Conservation (phyloP, 2,797 vertebrate species). For the Peromyscus eremicus region DNA sequence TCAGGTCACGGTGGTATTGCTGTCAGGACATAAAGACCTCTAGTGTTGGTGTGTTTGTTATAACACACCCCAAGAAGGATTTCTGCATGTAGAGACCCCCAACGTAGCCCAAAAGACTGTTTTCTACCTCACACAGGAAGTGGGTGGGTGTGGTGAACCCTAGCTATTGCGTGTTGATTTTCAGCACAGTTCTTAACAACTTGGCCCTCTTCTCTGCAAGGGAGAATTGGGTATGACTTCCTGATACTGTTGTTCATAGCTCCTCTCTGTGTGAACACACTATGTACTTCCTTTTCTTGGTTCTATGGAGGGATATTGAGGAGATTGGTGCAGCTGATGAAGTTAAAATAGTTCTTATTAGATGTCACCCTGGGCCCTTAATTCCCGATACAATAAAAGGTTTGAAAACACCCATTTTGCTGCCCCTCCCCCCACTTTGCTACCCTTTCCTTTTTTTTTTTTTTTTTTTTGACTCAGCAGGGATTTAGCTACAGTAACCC, state of each 20-base stretch:
- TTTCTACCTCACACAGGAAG: neutral
- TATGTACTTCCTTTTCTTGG: neutral
- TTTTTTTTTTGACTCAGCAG: neutral
- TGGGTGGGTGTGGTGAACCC: neutral
- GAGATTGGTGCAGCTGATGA: neutral
- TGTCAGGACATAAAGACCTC: neutral
- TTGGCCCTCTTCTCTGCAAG: neutral
- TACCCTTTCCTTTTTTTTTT: neutral
- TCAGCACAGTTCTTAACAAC: neutral
- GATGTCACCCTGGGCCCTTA: neutral
- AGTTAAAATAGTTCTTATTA: neutral
- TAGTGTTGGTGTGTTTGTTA: neutral
- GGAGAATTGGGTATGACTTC: neutral
- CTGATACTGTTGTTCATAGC: neutral
- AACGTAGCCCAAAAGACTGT: neutral
- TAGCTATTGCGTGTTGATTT: neutral
- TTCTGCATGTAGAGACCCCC: neutral
- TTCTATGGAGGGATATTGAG: neutral
- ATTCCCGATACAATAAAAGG: neutral
- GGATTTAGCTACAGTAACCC: neutral
- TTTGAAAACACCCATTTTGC: neutral
- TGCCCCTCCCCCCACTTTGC: too few relatives aligned
- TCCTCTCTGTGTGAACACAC: neutral
- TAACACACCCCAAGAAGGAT: neutral
- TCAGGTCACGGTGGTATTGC: neutral